Percentiles rank a stretch among this genome's conserved stretches.
Conservation (phyloP, 2,888 invertebrate genomes). For the Prionchulus punctatus region DNA sequence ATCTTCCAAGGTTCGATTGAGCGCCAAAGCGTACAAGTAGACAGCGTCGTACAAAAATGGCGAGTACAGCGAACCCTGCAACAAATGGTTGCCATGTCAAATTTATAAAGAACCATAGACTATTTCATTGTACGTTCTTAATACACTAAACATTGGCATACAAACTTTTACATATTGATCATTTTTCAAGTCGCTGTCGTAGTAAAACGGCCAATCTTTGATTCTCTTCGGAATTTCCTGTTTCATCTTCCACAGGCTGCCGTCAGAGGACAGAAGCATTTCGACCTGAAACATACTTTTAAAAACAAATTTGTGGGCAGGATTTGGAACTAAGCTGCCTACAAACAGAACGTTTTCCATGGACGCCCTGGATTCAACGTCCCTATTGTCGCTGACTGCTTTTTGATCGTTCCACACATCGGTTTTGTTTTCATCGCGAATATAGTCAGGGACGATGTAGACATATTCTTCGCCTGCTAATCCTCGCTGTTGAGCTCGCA, state of each 20-base stretch:
- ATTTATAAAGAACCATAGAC: neutral
- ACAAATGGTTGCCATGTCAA: neutral
- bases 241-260: constrained; percentile 17
- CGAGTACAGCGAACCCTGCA: constrained; percentile 14
- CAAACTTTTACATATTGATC: constrained; percentile 5
- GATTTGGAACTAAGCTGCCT: neutral
- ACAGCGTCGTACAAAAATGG: constrained; percentile 18
- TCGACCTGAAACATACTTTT: constrained; percentile 2
- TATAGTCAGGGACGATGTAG: constrained; percentile 19
- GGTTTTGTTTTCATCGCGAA: constrained; percentile 11
- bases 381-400: neutral
- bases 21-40: constrained; percentile 16
- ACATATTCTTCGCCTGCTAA: constrained; percentile 20
- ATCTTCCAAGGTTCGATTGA: constrained; percentile 9
- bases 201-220: constrained; percentile 17
- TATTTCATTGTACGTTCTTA: too few relatives aligned
- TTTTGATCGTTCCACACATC: constrained; percentile 8
- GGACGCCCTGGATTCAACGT: neutral
- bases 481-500: constrained; percentile 8
- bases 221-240: constrained; percentile 17
- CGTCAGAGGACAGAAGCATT: constrained; percentile 9
- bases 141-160: too few relatives aligned
- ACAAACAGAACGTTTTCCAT: constrained; percentile 10
- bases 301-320: neutral
- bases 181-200: constrained; percentile 8